Percentiles rank a stretch among this genome's conserved stretches.
Conservation (phyloP, 2,113 vertebrate genomes). For the Chauna torquata region DNA sequence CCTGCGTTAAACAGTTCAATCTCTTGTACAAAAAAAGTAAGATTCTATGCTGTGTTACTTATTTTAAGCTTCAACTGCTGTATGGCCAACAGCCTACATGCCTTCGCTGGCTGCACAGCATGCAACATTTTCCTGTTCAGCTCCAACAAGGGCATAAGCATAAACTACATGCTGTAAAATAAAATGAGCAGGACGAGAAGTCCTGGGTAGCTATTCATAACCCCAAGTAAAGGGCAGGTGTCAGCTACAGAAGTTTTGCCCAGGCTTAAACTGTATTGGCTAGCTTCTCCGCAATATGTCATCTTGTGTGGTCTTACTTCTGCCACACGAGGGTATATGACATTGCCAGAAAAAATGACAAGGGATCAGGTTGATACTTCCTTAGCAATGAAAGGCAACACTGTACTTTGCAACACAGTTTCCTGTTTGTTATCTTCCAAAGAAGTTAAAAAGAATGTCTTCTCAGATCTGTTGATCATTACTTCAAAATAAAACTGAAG, state of each 20-base stretch:
- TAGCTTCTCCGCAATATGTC: background rate
- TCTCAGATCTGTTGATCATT: background rate
- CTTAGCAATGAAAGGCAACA: background rate
- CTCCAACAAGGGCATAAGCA: background rate
- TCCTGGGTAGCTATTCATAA: background rate
- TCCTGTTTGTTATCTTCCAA: background rate
- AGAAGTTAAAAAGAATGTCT: background rate
- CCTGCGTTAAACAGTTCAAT: background rate
- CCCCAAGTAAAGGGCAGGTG: background rate
- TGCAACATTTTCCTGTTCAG: background rate
- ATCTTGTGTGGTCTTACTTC: background rate
- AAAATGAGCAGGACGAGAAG: background rate
- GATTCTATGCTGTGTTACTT: background rate
- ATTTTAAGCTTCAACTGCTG: background rate
- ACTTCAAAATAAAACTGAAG: background rate
- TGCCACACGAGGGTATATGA: background rate
- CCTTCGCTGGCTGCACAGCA: background rate
- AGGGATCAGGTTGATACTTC: background rate
- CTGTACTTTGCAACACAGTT: background rate
- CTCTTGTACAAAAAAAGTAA: background rate
- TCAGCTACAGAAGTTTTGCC: background rate
- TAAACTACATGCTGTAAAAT: background rate
- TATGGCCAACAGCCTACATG: background rate
- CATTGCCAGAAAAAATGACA: background rate
- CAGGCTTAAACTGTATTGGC: fast-evolving